Evolutionary conservation across 1,140 invertebrate species (phyloP), one percentile per base, ranked within the genome.

Genomic region (Diachasmimorpha longicaudata): DNA sequence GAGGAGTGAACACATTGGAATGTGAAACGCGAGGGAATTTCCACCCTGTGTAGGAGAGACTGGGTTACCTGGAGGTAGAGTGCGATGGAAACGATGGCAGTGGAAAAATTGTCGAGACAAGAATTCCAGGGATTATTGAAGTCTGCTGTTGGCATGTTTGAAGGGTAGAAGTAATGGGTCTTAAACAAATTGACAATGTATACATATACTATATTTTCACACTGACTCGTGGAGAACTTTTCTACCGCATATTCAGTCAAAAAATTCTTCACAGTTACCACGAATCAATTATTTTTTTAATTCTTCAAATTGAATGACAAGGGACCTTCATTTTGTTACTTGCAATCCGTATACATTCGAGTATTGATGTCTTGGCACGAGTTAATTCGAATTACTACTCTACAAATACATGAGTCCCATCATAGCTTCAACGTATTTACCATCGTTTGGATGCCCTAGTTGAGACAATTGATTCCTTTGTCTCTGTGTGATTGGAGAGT

Each of bases 1-100:
- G 9, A 63, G 36, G 37, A 66, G 44, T 58, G 44, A 55, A 72
- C 36, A 73, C 36, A 36, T 52, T 72, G 77, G 74, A 78, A 78
- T 78, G 70, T 44, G 55, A 37, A 36, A 74, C 72, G 72, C 52
- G 42, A 71, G 44, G 66, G 73, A 78, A 78, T 78, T 75, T 71
- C 31, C 48, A 16, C 68, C 48, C 21, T 31, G 39, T 13, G 36
- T 31, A 52, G 48, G 14, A 19, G 4, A 19, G 69, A 66, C 25
- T 16, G 52, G 42, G 63, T 68, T 36, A 23, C 31, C 31, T 9
- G 16, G 36, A 37, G 36, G 58, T 21, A 4, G 58, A 1, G 42
- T 6, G 70, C 68, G 72, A 74, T 69, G 66, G 44, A 74, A 48
- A 69, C n/a, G 19, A 52, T 68, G 58, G 58, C 14, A 14, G 58